Percentiles rank a stretch among this genome's conserved stretches.
phyloP scores from a whole-genome alignment of 1,140 invertebrate species.

The Fopius arisanus region DNA sequence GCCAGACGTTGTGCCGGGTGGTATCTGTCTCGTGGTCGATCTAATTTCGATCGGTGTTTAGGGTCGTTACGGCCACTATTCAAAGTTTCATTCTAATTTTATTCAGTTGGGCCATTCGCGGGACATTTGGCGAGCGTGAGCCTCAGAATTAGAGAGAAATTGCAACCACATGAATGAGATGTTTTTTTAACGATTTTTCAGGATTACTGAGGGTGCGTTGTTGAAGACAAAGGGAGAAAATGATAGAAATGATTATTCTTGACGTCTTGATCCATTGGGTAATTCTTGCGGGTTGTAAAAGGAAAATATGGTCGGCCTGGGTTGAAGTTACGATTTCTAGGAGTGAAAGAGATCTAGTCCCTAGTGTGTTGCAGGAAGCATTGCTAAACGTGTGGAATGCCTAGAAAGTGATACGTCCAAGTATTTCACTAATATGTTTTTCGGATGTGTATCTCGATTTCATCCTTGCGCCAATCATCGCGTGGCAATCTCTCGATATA shows the following conservation, averaged over 20 bases:
- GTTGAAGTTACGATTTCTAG: background rate
- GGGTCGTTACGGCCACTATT: background rate
- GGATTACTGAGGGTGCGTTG: background rate
- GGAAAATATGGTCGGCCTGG: background rate
- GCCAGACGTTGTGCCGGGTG: background rate
- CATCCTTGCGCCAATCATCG: conserved; percentile 1
- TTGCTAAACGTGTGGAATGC: conserved; percentile 39
- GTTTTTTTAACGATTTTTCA: background rate
- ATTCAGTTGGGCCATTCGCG: background rate
- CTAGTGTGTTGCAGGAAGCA: conserved; percentile 21
- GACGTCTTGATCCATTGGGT: too few species aligned
- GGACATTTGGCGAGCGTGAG: background rate
- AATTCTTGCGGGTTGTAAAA: conserved; percentile 25
- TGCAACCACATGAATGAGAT: background rate
- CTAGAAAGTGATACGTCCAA: conserved; percentile 41
- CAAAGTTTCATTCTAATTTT: background rate
- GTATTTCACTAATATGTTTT: conserved; percentile 4
- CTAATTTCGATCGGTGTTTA: conserved; percentile 7
- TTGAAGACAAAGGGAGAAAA: background rate
- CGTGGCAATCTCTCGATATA: conserved; percentile 2
- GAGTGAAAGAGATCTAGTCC: conserved; percentile 16
- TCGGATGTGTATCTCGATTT: conserved; percentile 4
- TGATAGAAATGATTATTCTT: too few species aligned
- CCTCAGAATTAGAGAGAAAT: background rate
- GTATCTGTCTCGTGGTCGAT: conserved; percentile 5